phyloP scores from a whole-genome alignment of 2,113 vertebrate genomes.

The Oncorhynchus tshawytscha region DNA sequence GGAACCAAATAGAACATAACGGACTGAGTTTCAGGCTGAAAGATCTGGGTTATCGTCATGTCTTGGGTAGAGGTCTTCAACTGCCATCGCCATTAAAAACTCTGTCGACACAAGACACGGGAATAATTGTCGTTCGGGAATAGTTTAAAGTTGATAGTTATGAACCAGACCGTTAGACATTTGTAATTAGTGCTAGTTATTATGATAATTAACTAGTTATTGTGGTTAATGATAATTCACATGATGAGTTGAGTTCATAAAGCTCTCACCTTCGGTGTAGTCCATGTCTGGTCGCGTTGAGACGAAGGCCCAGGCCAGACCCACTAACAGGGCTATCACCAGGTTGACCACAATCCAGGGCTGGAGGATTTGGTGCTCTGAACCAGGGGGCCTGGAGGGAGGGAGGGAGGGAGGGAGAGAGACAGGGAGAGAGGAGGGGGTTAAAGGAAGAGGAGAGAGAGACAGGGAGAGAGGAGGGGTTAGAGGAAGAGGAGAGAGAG shows the following conservation, averaged over 20 bases:
- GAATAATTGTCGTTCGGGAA: neutral
- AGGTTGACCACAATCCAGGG: slow-evolving; percentile 93
- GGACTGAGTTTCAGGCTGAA: slow-evolving; percentile 10
- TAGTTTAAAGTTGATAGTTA: neutral
- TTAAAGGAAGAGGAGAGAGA: neutral
- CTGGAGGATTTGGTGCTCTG: slow-evolving; percentile 81
- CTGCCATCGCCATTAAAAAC: slow-evolving; percentile 47
- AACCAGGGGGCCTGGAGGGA: slow-evolving; percentile 74
- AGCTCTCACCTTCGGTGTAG: slow-evolving; percentile 83
- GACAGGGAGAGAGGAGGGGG: neutral
- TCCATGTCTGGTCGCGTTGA: slow-evolving; percentile 84
- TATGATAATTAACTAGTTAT: too few relatives aligned
- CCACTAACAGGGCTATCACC: slow-evolving; percentile 87
- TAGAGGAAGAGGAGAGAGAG: neutral
- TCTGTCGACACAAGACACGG: slow-evolving; percentile 20
- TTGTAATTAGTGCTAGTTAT: too few relatives aligned
- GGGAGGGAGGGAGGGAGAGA: neutral
- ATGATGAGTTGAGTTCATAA: neutral
- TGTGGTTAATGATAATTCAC: too few relatives aligned
- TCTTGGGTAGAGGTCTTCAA: slow-evolving; percentile 38
- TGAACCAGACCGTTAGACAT: neutral
- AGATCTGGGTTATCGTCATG: slow-evolving; percentile 34
- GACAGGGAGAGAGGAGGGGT: neutral
- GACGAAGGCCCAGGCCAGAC: slow-evolving; percentile 85
- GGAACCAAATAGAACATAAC: too few relatives aligned